These are phyloP conservation scores for Arizona elegans DNA, from an alignment of 2,113 vertebrate genomes.

Conservation along the genomic window DNA sequence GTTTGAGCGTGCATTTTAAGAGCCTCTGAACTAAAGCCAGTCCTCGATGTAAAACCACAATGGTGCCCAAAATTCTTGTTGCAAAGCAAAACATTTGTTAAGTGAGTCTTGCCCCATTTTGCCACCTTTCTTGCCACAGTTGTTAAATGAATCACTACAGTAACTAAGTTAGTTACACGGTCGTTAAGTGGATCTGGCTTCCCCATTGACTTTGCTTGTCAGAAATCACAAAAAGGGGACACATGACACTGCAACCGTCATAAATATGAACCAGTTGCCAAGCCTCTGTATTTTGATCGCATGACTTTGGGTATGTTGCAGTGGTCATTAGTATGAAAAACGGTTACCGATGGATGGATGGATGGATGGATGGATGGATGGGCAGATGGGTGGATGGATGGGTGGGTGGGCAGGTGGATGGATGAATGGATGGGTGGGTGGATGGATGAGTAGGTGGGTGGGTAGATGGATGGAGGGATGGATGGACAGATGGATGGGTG, in stretches of 20 bases:
- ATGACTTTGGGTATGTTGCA: too few species aligned
- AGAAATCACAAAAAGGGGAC: not conserved
- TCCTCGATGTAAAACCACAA: not conserved
- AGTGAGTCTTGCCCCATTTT: not conserved
- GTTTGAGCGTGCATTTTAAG: conserved; percentile 57
- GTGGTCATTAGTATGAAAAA: too few species aligned
- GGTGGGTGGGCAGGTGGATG: too few species aligned
- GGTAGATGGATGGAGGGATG: too few species aligned
- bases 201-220: not conserved
- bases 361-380: too few species aligned
- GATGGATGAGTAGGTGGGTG: too few species aligned
- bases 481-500: too few species aligned
- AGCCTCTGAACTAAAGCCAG: conserved; percentile 18
- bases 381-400: fast-evolving
- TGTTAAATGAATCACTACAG: not conserved
- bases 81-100: not conserved
- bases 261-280: not conserved
- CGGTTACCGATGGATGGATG: fast-evolving
- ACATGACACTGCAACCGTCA: fast-evolving
- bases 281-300: too few species aligned
- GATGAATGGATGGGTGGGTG: fast-evolving
- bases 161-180: not conserved
- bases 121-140: not conserved
- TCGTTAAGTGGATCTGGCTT: not conserved
- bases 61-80: not conserved